phyloP scores from a whole-genome alignment of 2,113 vertebrate genomes.

The Neodontobutis hainanensis region DNA sequence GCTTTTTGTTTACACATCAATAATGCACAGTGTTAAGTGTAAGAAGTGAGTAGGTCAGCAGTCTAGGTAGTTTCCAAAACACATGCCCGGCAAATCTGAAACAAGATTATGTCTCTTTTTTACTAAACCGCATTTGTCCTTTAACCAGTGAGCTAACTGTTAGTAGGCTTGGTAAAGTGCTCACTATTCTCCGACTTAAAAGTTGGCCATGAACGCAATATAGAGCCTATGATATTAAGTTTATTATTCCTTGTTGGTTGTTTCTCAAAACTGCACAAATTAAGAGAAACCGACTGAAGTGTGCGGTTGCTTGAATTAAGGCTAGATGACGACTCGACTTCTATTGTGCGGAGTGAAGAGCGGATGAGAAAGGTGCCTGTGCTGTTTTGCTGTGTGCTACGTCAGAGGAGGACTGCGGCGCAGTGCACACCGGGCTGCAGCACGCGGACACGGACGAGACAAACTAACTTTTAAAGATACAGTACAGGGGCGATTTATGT shows the following conservation, averaged over 20 bases:
- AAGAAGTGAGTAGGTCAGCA: constrained; percentile 47
- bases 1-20: constrained; percentile 62
- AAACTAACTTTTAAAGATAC: constrained; percentile 44
- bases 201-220: too few relatives aligned
- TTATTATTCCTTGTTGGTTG: too few relatives aligned
- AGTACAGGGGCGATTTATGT: background rate
- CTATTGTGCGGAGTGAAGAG: background rate
- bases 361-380: background rate
- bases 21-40: constrained; percentile 39
- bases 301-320: too few relatives aligned
- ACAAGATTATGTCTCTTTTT: constrained; percentile 10
- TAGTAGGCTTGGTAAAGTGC: too few relatives aligned
- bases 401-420: constrained; percentile 49
- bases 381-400: constrained; percentile 15
- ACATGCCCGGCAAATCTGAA: constrained; percentile 1
- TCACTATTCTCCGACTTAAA: too few relatives aligned
- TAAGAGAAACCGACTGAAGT: too few relatives aligned
- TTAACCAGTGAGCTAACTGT: too few relatives aligned
- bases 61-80: constrained; percentile 12
- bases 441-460: constrained; percentile 23
- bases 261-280: too few relatives aligned
- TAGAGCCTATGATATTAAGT: too few relatives aligned
- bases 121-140: too few relatives aligned
- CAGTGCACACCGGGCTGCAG: constrained; percentile 25
- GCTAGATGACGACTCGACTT: background rate